Percentiles rank a stretch among this genome's conserved stretches.
Conservation (phyloP, 2,797 vertebrate species). For the Pseudochirops cupreus region DNA sequence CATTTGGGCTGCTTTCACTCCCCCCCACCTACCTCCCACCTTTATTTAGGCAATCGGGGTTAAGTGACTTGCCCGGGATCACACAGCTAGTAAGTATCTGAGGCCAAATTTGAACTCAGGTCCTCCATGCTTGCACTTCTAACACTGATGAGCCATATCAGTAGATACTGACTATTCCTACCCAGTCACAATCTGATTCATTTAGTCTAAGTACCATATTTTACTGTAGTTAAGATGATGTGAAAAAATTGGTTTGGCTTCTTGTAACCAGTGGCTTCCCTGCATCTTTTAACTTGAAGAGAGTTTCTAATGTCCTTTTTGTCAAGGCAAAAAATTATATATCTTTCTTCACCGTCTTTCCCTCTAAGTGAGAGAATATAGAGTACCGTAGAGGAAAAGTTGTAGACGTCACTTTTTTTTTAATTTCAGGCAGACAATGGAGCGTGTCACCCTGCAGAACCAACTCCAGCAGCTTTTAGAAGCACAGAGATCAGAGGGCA, state of each 20-base stretch:
- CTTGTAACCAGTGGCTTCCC: neutral
- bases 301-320: neutral
- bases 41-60: neutral
- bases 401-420: neutral
- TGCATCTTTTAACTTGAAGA: constrained; percentile 11
- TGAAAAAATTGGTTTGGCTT: constrained; percentile 4
- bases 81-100: neutral
- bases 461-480: constrained; percentile 95
- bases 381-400: neutral
- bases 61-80: neutral
- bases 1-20: neutral
- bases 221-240: neutral
- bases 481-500: constrained; percentile 87
- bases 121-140: neutral
- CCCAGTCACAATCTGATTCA: constrained; percentile 3
- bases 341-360: neutral
- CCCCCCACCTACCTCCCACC: too few species aligned
- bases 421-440: constrained; percentile 91
- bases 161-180: neutral
- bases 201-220: constrained; percentile 3
- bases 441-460: constrained; percentile 92
- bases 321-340: neutral
- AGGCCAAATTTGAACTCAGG: neutral
- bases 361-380: neutral
- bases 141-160: neutral